Conservation (phyloP, 2,113 vertebrate species). For the Proteles cristata region DNA sequence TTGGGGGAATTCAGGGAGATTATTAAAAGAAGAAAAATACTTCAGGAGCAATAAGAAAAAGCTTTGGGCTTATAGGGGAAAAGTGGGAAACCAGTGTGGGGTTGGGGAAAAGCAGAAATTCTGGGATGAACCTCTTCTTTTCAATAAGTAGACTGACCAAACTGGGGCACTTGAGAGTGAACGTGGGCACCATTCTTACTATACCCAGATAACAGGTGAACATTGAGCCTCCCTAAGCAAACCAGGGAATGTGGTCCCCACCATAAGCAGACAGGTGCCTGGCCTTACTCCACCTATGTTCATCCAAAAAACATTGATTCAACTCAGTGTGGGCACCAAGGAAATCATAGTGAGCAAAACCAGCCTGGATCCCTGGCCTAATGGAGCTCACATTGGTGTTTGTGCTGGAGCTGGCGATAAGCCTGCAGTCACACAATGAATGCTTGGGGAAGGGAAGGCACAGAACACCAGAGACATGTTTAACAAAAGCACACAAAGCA, state of each 20-base stretch:
- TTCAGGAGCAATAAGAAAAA: conserved; percentile 18
- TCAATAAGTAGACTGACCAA: background rate
- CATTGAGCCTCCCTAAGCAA: background rate
- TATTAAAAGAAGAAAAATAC: conserved; percentile 18
- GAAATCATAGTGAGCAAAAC: background rate
- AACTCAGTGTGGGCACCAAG: background rate
- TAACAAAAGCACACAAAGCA: background rate
- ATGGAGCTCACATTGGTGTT: background rate
- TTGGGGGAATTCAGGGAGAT: background rate
- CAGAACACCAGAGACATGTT: background rate
- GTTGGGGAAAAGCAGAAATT: background rate
- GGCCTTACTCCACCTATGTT: background rate
- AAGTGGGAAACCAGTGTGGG: background rate
- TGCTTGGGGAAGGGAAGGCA: background rate
- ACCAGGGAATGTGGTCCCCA: background rate
- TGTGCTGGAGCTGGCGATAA: background rate
- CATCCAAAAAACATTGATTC: background rate
- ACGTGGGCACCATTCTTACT: background rate
- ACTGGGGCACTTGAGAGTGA: background rate
- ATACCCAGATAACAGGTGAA: background rate
- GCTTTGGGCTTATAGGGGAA: background rate
- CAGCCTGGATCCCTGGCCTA: background rate
- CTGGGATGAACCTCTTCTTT: background rate
- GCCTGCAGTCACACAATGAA: background rate
- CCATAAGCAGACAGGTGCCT: background rate